Percentiles rank a stretch among this genome's conserved stretches.
phyloP scores from a whole-genome alignment of 1,140 invertebrate species.

The Achatina immaculata region DNA sequence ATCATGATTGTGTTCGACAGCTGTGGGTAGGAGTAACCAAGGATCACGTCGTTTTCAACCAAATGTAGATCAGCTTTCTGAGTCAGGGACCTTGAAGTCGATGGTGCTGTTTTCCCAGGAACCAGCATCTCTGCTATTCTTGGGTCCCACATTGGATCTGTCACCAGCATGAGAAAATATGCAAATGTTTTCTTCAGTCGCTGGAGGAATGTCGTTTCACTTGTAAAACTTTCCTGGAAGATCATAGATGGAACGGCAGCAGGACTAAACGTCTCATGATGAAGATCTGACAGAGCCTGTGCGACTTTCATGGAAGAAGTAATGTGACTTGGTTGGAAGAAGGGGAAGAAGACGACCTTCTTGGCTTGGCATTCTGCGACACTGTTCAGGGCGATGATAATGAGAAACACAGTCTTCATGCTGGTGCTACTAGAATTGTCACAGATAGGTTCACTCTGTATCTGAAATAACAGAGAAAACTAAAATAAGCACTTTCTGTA shows the following conservation, averaged over 20 bases:
- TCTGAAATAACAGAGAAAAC: too few relatives aligned
- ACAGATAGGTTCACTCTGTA: too few relatives aligned
- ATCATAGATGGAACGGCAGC: slow-evolving; percentile 18
- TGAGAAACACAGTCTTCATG: background rate
- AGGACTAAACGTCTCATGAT: slow-evolving; percentile 27
- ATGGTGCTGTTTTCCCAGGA: slow-evolving; percentile 15
- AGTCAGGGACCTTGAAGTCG: background rate
- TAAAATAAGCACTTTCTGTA: too few relatives aligned
- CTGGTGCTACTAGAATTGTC: too few relatives aligned
- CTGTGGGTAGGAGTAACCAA: slow-evolving; percentile 46
- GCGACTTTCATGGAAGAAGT: slow-evolving; percentile 5
- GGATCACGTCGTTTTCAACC: slow-evolving; percentile 41
- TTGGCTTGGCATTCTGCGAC: background rate
- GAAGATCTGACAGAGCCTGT: slow-evolving; percentile 1
- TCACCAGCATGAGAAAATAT: background rate
- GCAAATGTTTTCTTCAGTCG: slow-evolving; percentile 18
- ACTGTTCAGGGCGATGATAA: background rate
- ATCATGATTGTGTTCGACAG: slow-evolving; percentile 47
- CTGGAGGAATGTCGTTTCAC: slow-evolving; percentile 33
- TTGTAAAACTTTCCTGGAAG: background rate
- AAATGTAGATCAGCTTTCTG: slow-evolving; percentile 39
- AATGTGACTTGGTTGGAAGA: slow-evolving; percentile 26
- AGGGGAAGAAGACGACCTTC: slow-evolving; percentile 27
- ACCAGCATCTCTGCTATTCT: background rate
- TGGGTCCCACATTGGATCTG: background rate